Conservation (phyloP, 2,113 vertebrate species). For the Pelobates fuscus region DNA sequence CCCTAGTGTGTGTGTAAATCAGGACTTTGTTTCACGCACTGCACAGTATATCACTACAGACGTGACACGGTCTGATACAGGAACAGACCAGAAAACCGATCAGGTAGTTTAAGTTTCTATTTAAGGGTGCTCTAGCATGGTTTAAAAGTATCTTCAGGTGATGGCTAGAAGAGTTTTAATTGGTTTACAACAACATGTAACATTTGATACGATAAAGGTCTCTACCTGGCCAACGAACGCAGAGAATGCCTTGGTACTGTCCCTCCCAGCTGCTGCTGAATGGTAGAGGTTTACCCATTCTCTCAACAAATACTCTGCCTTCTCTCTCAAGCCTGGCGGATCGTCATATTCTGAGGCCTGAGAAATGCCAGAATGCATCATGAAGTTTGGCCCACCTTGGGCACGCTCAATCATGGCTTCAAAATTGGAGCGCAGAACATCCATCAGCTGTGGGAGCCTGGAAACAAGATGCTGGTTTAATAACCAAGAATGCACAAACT, state of each 20-base stretch:
- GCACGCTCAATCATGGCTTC: slow-evolving; percentile 98
- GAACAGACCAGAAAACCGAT: too few species aligned
- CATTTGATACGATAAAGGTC: too few species aligned
- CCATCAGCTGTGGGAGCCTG: slow-evolving; percentile 97
- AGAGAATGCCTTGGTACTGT: slow-evolving; percentile 98
- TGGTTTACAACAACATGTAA: too few species aligned
- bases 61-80: too few species aligned
- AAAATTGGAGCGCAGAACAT: slow-evolving; percentile 96
- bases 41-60: too few species aligned
- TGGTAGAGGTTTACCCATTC: slow-evolving; percentile 99
- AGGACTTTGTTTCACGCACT: too few species aligned
- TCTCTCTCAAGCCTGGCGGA: slow-evolving; percentile 94
- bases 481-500: too few species aligned
- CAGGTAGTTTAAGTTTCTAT: too few species aligned
- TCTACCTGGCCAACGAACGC: slow-evolving; percentile 99
- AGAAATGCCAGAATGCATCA: slow-evolving; percentile 99
- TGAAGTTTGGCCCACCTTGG: slow-evolving; percentile 96
- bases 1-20: too few species aligned
- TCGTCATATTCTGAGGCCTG: slow-evolving; percentile 98
- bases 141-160: too few species aligned
- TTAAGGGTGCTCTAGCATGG: too few species aligned
- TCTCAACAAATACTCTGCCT: slow-evolving; percentile 94
- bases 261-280: slow-evolving; percentile 94
- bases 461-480: not conserved
- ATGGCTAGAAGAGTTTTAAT: too few species aligned